These are phyloP conservation scores for Condylura cristata DNA, from an alignment of 2,113 vertebrate genomes.

Conservation along the genomic window DNA sequence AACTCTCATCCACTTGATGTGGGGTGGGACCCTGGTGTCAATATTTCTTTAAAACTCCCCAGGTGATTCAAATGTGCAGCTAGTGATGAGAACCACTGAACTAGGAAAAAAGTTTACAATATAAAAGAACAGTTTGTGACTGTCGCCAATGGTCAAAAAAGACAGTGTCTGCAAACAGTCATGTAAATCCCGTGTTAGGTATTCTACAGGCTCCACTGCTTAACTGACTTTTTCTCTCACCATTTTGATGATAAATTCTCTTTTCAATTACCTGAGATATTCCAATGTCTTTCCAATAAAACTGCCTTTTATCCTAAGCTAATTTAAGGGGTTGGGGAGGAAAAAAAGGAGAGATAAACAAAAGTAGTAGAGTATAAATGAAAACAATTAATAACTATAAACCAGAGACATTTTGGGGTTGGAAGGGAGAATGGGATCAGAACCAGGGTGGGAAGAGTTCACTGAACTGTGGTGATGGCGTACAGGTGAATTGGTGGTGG, in stretches of 20 bases:
- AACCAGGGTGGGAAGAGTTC: too few species aligned
- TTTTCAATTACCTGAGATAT: conserved; percentile 68
- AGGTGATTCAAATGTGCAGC: conserved; percentile 9
- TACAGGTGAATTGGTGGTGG: too few species aligned
- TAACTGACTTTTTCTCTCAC: neutral
- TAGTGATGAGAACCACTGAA: neutral
- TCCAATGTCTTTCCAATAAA: conserved; percentile 58
- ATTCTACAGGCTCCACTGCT: neutral
- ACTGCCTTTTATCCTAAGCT: conserved; percentile 59
- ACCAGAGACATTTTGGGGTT: too few species aligned
- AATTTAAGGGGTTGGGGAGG: too few species aligned
- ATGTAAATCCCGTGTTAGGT: neutral
- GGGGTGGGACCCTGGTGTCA: neutral
- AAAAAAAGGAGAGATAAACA: too few species aligned
- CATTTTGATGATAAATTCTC: conserved; percentile 27
- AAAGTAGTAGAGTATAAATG: too few species aligned
- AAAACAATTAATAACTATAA: too few species aligned
- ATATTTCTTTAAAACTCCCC: conserved; percentile 31
- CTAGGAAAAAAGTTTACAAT: neutral
- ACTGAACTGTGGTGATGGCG: too few species aligned
- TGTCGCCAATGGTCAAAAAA: neutral
- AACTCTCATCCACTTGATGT: conserved; percentile 2
- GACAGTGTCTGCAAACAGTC: neutral
- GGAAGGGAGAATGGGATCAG: too few species aligned
- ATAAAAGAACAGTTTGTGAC: neutral